A percentile compares a stretch with the other conserved stretches of the same genome.
These are phyloP conservation scores for Plutomurus gul DNA, from an alignment of 1,140 invertebrate species.

Conservation along the genomic window DNA sequence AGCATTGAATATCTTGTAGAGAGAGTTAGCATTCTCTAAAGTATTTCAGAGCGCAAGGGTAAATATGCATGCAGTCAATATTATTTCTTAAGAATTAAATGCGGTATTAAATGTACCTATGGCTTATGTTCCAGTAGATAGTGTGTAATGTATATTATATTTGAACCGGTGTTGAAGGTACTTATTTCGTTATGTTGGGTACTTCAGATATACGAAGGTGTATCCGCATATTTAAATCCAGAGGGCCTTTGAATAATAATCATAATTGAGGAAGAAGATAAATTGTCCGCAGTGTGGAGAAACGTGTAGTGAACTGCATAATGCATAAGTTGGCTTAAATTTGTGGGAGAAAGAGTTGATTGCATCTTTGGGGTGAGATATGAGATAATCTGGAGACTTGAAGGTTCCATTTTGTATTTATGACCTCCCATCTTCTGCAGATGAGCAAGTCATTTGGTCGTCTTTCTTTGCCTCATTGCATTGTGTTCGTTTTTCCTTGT, in stretches of 20 bases:
- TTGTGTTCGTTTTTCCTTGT: background rate
- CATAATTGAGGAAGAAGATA: constrained; percentile 20
- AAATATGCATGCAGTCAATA: no score
- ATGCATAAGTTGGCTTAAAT: constrained; percentile 46
- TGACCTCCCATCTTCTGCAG: constrained; percentile 44
- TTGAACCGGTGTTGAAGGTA: no score
- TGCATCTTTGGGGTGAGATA: constrained; percentile 48
- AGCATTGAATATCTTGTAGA: no score
- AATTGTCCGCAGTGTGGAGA: background rate
- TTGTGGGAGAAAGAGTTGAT: constrained; percentile 48
- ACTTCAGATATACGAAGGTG: no score
- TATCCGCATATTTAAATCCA: no score
- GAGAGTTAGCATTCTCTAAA: no score
- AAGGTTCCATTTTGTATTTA: constrained; percentile 50
- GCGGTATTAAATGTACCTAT: no score
- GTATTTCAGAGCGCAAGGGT: no score
- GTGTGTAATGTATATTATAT: no score
- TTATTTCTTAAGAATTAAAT: no score
- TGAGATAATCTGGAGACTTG: constrained; percentile 48
- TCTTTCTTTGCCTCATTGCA: background rate
- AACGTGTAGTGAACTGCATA: constrained; percentile 29
- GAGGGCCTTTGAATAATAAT: constrained; percentile 22
- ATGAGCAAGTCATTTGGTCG: constrained; percentile 48
- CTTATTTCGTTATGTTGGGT: no score
- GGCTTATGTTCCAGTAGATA: no score